A percentile compares a stretch with the other conserved stretches of the same genome.
These are phyloP conservation scores for Huso huso DNA, from an alignment of 2,797 vertebrate species.

Conservation along the genomic window DNA sequence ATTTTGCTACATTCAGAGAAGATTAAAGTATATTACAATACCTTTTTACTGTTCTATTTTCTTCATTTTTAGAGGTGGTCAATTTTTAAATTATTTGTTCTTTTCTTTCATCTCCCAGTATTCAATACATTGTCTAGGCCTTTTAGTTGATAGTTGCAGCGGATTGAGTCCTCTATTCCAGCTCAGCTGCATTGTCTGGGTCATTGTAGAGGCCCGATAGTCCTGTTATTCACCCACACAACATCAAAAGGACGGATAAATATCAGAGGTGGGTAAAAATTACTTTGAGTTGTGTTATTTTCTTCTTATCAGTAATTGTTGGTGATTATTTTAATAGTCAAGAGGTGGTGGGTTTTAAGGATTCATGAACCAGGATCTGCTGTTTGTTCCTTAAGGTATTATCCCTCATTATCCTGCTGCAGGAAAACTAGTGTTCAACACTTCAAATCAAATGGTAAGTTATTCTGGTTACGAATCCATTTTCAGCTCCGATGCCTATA, in stretches of 20 bases:
- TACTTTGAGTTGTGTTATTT: constrained; percentile 70
- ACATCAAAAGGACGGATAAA: constrained; percentile 97
- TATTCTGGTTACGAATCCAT: constrained; percentile 24
- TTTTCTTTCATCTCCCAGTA: constrained; percentile 75
- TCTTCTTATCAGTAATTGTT: constrained; percentile 84
- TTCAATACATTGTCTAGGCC: constrained; percentile 65
- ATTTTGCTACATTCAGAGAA: constrained; percentile 79
- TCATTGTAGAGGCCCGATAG: constrained; percentile 84
- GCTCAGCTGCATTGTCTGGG: constrained; percentile 83
- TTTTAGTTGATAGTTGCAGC: constrained; percentile 87
- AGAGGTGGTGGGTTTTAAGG: constrained; percentile 64
- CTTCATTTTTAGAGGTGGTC: constrained; percentile 90
- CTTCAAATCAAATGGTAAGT: constrained; percentile 52
- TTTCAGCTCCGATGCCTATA: too few relatives aligned
- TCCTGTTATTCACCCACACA: constrained; percentile 77
- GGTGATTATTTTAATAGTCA: constrained; percentile 81
- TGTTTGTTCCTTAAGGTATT: constrained; percentile 44
- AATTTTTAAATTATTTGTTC: constrained; percentile 88
- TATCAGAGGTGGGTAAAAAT: constrained; percentile 84
- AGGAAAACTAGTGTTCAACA: constrained; percentile 46
- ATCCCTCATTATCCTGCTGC: constrained; percentile 27
- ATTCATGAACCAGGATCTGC: constrained; percentile 51
- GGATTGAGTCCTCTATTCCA: constrained; percentile 84
- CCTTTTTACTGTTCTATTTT: constrained; percentile 88
- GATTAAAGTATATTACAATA: constrained; percentile 98